Conservation (phyloP, 2,888 invertebrate genomes). For the Bursaphelenchus okinawaensis region DNA sequence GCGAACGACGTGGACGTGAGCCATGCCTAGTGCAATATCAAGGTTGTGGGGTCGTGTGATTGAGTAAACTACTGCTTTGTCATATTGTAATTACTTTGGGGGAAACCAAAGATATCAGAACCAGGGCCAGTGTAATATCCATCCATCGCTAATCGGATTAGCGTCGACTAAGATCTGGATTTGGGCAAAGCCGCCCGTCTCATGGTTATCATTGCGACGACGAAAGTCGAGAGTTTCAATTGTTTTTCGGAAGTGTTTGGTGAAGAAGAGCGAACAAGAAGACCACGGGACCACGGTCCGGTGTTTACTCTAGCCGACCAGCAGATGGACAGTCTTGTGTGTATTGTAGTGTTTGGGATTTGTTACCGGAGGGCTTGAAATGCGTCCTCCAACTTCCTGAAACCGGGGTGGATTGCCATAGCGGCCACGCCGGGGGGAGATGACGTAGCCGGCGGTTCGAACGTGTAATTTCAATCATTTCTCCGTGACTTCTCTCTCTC, state of each 20-base stretch:
- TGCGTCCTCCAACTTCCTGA: not conserved
- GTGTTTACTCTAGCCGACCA: not conserved
- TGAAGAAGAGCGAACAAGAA: not conserved
- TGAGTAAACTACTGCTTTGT: not conserved
- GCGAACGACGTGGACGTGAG: not conserved
- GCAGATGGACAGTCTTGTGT: not conserved
- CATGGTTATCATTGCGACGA: not conserved
- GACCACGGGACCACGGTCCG: not conserved
- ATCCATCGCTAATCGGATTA: not conserved
- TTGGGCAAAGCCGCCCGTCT: not conserved
- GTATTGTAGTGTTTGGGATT: not conserved
- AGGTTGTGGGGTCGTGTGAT: not conserved
- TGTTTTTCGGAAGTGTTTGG: not conserved
- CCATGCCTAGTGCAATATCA: too few species aligned
- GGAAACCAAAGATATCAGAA: not conserved
- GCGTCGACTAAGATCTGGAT: not conserved
- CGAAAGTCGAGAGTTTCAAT: not conserved
- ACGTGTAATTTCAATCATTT: not conserved
- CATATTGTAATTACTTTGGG: not conserved
- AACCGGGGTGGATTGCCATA: too few species aligned
- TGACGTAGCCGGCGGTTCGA: not conserved
- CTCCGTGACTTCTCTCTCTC: not conserved
- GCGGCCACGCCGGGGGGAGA: not conserved
- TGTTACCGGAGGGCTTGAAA: not conserved
- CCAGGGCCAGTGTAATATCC: too few species aligned